These are phyloP conservation scores for Aselliscus stoliczkanus DNA, from an alignment of 2,797 vertebrate species.

Conservation along the genomic window DNA sequence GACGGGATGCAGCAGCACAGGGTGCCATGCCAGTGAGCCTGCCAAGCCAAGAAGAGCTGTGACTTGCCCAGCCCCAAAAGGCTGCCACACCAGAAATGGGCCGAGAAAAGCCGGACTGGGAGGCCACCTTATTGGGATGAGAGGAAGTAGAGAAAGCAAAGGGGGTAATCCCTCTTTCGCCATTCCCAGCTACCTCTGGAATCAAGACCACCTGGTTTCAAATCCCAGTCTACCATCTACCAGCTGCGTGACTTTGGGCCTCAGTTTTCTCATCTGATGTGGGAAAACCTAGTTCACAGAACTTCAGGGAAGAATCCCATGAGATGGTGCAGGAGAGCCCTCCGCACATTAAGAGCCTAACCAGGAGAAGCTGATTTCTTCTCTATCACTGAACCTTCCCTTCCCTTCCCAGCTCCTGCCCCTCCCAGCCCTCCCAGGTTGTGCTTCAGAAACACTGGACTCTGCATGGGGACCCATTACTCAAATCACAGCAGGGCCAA, in stretches of 20 bases:
- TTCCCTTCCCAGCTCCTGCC: background rate
- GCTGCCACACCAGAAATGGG: background rate
- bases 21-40: background rate
- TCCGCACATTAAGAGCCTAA: background rate
- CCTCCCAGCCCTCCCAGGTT: no score
- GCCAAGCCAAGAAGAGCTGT: background rate
- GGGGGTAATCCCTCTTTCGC: fast-evolving
- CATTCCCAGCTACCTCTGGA: background rate
- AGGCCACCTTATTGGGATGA: no score
- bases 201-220: background rate
- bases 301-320: background rate
- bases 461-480: background rate
- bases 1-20: background rate
- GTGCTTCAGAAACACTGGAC: background rate
- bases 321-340: background rate
- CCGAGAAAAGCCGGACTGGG: background rate
- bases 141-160: background rate
- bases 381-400: background rate
- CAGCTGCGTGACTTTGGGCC: background rate
- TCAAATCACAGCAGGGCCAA: background rate
- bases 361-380: background rate
- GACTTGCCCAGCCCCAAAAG: background rate
- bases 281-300: background rate
- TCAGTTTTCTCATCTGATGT: background rate
- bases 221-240: background rate